Conservation (phyloP, 2,113 vertebrate genomes). For the Thalassoma bifasciatum region DNA sequence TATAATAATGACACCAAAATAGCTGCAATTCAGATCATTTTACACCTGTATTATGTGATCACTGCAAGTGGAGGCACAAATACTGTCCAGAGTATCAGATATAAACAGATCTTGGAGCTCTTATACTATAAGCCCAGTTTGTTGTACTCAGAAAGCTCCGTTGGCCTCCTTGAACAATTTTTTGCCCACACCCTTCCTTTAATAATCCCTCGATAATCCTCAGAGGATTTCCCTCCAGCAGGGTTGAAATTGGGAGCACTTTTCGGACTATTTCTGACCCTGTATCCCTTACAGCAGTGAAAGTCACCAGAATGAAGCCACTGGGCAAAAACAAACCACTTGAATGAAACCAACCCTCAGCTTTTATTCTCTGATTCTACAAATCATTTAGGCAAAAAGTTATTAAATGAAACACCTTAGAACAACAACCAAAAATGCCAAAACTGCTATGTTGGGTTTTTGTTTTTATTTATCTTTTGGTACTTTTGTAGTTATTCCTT, state of each 20-base stretch:
- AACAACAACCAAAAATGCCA: no score
- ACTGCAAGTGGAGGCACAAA: neutral
- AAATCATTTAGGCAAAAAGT: no score
- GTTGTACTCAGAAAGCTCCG: constrained; percentile 18
- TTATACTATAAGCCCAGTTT: neutral
- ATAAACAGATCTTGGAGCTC: neutral
- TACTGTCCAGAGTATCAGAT: neutral
- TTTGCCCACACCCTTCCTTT: neutral
- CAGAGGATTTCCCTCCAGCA: constrained; percentile 32
- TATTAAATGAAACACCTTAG: no score
- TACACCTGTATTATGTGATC: constrained; percentile 33
- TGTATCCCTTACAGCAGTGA: neutral
- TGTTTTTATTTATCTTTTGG: no score
- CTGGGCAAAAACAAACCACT: constrained; percentile 8
- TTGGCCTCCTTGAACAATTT: neutral
- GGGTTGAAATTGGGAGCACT: constrained; percentile 9
- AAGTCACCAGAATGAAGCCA: neutral
- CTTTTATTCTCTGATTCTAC: neutral
- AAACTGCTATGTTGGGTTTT: no score
- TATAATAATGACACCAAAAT: neutral
- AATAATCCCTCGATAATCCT: constrained; percentile 34
- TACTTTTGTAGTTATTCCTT: no score
- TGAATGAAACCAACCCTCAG: neutral
- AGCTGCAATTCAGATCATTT: neutral
- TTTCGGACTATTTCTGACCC: constrained; percentile 30